phyloP scores from a whole-genome alignment of 2,113 vertebrate genomes.

The Archocentrus centrarchus region DNA sequence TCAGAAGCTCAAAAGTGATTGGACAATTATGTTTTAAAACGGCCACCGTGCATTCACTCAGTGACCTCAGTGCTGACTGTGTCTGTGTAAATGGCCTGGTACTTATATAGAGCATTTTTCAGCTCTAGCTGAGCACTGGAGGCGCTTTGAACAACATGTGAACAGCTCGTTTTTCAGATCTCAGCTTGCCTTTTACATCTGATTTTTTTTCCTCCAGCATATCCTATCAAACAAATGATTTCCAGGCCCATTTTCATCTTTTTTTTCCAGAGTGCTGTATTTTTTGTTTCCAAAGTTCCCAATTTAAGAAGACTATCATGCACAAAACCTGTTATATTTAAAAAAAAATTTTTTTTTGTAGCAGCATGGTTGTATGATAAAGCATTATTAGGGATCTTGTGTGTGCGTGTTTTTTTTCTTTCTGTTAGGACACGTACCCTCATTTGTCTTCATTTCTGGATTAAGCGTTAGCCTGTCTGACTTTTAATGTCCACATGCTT shows the following conservation, averaged over 20 bases:
- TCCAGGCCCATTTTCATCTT: neutral
- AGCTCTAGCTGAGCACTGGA: neutral
- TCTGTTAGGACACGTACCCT: slow-evolving; percentile 2
- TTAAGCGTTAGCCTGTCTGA: neutral
- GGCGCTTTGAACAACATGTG: neutral
- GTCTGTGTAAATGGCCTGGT: neutral
- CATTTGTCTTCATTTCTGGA: slow-evolving; percentile 24
- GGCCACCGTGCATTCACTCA: neutral
- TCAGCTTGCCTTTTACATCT: neutral
- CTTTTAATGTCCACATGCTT: slow-evolving; percentile 25
- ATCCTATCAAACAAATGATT: neutral
- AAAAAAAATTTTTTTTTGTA: neutral
- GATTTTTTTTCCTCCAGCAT: neutral
- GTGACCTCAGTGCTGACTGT: neutral
- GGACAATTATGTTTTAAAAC: too few relatives aligned
- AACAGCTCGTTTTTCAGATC: neutral
- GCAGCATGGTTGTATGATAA: neutral
- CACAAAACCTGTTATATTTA: slow-evolving; percentile 25
- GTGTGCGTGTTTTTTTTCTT: neutral
- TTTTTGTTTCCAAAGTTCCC: neutral
- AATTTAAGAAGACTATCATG: slow-evolving; percentile 2
- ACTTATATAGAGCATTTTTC: neutral
- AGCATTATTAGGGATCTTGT: slow-evolving; percentile 13
- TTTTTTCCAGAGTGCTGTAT: neutral
- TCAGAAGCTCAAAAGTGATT: neutral